Percentiles rank a stretch among this genome's conserved stretches.
These are phyloP conservation scores for Bombus haemorrhoidalis DNA, from an alignment of 1,140 invertebrate genomes.

Conservation along the genomic window DNA sequence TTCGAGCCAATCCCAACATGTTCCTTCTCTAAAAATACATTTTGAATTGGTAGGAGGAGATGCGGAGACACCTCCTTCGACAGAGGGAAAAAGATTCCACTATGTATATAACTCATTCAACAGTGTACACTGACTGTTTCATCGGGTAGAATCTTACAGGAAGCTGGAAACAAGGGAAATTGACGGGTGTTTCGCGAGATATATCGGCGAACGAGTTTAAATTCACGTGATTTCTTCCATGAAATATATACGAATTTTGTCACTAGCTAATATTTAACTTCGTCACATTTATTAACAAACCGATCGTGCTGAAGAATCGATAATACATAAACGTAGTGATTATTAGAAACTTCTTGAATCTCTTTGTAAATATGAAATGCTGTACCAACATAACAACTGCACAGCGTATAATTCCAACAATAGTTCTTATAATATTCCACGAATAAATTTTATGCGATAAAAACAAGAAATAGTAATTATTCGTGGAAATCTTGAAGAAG, in stretches of 20 bases:
- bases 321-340: background rate
- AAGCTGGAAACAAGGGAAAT: slow-evolving; percentile 6
- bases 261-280: background rate
- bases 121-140: slow-evolving; percentile 20
- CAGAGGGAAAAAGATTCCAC: slow-evolving; percentile 49
- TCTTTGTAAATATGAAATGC: background rate
- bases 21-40: slow-evolving; percentile 71
- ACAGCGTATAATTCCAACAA: background rate
- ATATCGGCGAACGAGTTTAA: background rate
- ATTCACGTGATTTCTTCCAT: background rate
- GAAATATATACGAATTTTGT: background rate
- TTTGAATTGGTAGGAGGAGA: slow-evolving; percentile 73
- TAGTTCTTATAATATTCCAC: background rate
- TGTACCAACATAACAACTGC: background rate
- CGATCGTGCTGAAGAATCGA: background rate
- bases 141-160: background rate
- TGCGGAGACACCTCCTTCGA: slow-evolving; percentile 62
- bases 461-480: background rate
- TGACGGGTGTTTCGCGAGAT: slow-evolving; percentile 3
- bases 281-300: background rate
- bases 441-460: background rate
- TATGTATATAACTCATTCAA: slow-evolving; percentile 51
- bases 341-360: background rate
- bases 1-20: slow-evolving; percentile 64
- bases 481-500: background rate